Evolutionary conservation across 2,888 invertebrate genomes (phyloP), one percentile per base, ranked within the genome.

Genomic region (Dryobota labecula): DNA sequence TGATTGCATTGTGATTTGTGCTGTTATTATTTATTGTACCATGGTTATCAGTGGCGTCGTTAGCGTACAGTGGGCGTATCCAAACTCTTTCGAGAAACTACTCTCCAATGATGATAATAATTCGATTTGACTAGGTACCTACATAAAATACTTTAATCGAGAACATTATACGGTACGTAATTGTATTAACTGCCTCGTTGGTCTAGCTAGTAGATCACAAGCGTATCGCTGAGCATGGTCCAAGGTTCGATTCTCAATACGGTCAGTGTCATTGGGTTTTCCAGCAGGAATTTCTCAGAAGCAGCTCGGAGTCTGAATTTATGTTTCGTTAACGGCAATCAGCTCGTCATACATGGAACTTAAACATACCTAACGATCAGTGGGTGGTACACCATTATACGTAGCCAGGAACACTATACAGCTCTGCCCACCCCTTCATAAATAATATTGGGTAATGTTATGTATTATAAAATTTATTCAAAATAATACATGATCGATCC

Each of bases 1-100:
- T 73, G 72, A 72, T 72, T 73, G 63, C 33, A 56, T 72, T 63
- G 54, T 63, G 47, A 47, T 72, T 41, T 33, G 20, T n/a, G 47
- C 18, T 33, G 60, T 38, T 53, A 53, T 51, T 43, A 41, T 43
- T 38, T 53, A 53, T 51, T 43, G 51, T 43, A 68, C 13, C n/a
- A 36, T 9, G 13, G 18, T 30, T 61, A 72, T 49, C 56, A 56
- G 13, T 15, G 15, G 2, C 61, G 18, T 56, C n/a, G 54, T 62
- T 41, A 54, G 27, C 24, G 24, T 24, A n/a, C 38, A n/a, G n/a
- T 62, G 53, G 45, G 72, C 62, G 62, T 47, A 47, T 18, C 8
- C 2, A 45, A 38, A 45, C 30, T 30, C 13, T n/a, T 62, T 61
- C 53, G 15, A 72, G 45, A 71, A 36, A 36, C n/a, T 36, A 45